Percentiles rank a stretch among this genome's conserved stretches.
Evolutionary conservation across 1,140 invertebrate species (phyloP).

Genomic region (Acromyrmex heyeri): DNA sequence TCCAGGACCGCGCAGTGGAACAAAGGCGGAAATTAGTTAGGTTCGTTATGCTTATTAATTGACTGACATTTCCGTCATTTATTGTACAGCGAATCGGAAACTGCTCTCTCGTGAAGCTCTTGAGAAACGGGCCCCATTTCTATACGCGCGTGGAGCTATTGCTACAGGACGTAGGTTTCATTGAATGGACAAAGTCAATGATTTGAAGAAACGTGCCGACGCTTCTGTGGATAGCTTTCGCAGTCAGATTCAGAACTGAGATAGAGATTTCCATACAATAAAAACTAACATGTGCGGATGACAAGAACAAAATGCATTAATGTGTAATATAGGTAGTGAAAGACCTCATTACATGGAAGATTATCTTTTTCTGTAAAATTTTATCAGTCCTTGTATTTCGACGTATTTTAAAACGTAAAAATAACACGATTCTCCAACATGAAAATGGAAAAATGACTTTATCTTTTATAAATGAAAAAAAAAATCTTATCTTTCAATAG

Average conservation of each 20-base stretch:
- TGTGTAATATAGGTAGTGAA: neutral
- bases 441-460: neutral
- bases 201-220: slow-evolving; percentile 44
- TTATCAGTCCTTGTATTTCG: neutral
- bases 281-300: neutral
- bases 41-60: slow-evolving; percentile 87
- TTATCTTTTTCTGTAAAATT: neutral
- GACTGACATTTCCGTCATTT: slow-evolving; percentile 87
- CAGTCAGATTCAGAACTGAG: neutral
- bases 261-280: neutral
- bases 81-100: slow-evolving; percentile 84
- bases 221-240: slow-evolving; percentile 7
- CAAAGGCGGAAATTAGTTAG: slow-evolving; percentile 86
- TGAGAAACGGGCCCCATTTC: slow-evolving; percentile 68
- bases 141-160: neutral
- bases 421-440: neutral
- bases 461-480: neutral
- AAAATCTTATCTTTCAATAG: neutral
- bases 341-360: neutral
- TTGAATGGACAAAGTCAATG: slow-evolving; percentile 45
- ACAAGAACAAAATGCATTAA: neutral
- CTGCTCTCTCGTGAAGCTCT: slow-evolving; percentile 76
- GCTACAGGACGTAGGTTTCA: slow-evolving; percentile 21
- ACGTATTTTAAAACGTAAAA: neutral
- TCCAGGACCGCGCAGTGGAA: slow-evolving; percentile 76